Conservation (phyloP, 2,888 invertebrate genomes). For the Tenthredo mesomela region DNA sequence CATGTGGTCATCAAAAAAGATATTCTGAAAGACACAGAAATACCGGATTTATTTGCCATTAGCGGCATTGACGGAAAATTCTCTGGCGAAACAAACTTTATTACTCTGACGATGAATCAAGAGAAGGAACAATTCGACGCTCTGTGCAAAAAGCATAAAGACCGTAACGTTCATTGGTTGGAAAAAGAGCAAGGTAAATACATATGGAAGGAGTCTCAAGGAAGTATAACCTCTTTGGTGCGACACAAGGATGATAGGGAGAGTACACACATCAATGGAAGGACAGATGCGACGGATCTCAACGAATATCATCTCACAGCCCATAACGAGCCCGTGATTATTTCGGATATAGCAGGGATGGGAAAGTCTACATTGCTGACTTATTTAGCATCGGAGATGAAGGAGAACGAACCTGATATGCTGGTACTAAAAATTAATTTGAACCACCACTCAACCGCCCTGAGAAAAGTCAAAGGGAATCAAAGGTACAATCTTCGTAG, state of each 20-base stretch:
- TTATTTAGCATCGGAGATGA: not conserved
- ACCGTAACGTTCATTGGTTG: not conserved
- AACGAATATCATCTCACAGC: not conserved
- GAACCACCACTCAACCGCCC: not conserved
- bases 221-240: not conserved
- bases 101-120: not conserved
- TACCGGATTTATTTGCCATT: not conserved
- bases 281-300: not conserved
- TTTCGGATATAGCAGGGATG: conserved; percentile 18
- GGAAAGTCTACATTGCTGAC: not conserved
- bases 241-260: not conserved
- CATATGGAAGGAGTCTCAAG: not conserved
- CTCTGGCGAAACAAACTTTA: not conserved
- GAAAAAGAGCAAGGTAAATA: not conserved
- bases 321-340: not conserved
- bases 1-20: not conserved
- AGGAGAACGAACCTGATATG: not conserved
- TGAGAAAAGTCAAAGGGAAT: not conserved
- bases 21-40: not conserved
- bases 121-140: not conserved
- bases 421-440: not conserved
- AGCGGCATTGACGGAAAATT: not conserved
- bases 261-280: too few species aligned
- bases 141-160: not conserved
- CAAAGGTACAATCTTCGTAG: not conserved